Conservation (phyloP, 2,113 vertebrate genomes). For the Mus pahari region DNA sequence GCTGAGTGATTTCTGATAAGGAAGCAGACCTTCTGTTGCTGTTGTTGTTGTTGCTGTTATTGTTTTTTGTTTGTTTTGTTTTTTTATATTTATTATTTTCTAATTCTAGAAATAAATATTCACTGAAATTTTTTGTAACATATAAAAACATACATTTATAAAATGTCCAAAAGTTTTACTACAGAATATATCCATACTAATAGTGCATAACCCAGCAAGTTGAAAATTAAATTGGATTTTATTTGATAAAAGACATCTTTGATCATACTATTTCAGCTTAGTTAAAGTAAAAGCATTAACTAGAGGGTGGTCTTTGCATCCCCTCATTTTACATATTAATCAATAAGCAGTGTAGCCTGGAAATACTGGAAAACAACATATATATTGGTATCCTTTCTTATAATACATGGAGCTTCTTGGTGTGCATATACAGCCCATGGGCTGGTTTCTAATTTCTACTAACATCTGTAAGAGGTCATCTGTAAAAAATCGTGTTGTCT, state of each 20-base stretch:
- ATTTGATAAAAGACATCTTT: background rate
- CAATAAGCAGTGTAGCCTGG: background rate
- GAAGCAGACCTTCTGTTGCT: background rate
- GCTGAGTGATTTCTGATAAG: background rate
- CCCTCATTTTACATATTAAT: background rate
- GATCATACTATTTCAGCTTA: background rate
- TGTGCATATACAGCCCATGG: background rate
- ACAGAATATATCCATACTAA: background rate
- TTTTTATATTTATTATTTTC: constrained; percentile 24
- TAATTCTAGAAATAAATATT: background rate
- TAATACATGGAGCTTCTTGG: background rate
- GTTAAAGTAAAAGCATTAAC: background rate
- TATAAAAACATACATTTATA: background rate
- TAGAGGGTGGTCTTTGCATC: background rate
- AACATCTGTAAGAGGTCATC: background rate
- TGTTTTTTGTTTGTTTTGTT: background rate
- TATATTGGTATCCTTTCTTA: background rate
- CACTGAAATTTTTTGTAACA: background rate
- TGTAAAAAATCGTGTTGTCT: background rate
- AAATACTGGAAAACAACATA: background rate
- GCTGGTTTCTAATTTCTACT: background rate
- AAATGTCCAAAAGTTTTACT: background rate
- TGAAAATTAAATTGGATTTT: background rate
- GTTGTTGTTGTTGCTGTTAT: no score
- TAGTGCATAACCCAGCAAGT: background rate